These are phyloP conservation scores for Lerema accius DNA, from an alignment of 1,140 invertebrate species.

Conservation along the genomic window DNA sequence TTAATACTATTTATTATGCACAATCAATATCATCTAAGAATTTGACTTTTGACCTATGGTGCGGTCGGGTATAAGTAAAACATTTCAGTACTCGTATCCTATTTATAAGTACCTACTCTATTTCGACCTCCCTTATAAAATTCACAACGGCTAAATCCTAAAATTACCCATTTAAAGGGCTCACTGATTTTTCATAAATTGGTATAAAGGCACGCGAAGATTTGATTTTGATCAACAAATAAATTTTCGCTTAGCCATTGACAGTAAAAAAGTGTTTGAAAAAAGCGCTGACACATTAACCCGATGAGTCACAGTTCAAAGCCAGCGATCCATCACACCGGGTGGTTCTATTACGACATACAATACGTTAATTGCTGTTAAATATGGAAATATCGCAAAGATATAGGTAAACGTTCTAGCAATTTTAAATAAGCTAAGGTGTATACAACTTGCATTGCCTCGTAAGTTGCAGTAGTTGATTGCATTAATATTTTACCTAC, in stretches of 20 bases:
- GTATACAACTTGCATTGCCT: no score
- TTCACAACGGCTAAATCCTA: conserved; percentile 2
- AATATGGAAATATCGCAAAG: no score
- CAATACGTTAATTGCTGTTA: conserved; percentile 19
- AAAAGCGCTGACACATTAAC: conserved; percentile 27
- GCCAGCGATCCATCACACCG: conserved; percentile 19
- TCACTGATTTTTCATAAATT: conserved; percentile 17
- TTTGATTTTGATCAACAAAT: conserved; percentile 23
- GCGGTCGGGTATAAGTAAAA: no score
- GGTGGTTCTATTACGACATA: conserved; percentile 13
- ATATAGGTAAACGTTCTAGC: no score
- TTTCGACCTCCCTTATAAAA: conserved; percentile 8
- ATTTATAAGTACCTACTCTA: no score
- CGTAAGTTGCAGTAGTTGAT: no score
- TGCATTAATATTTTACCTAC: no score
- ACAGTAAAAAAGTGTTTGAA: conserved; percentile 21
- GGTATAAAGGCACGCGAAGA: conserved; percentile 16
- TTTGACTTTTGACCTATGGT: no score
- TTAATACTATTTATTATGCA: no score
- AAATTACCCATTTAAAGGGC: conserved; percentile 5
- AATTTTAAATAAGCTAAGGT: no score
- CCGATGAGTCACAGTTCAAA: conserved; percentile 24
- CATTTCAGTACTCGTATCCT: no score
- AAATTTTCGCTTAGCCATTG: conserved; percentile 23
- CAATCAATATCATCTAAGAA: no score